Conservation (phyloP, 2,797 vertebrate species). For the Ceryle rudis region DNA sequence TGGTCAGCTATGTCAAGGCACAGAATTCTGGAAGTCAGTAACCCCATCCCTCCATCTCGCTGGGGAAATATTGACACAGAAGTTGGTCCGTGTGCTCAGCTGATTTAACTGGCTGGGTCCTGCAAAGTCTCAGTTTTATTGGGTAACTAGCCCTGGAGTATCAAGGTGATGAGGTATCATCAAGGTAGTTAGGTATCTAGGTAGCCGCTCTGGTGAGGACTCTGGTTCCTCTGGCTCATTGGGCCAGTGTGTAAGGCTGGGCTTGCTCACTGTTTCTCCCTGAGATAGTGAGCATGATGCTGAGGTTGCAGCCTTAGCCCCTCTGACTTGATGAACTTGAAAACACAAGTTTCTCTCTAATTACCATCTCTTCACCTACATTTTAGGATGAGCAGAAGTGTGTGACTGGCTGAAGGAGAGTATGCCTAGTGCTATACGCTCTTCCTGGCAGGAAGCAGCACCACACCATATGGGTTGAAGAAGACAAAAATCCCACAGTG, state of each 20-base stretch:
- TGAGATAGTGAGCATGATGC: background rate
- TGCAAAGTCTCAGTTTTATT: background rate
- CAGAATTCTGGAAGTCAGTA: background rate
- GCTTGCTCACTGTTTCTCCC: background rate
- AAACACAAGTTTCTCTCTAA: background rate
- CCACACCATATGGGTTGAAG: fast-evolving
- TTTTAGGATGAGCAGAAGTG: background rate
- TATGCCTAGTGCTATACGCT: background rate
- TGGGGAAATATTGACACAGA: background rate
- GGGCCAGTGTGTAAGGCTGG: background rate
- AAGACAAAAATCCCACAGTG: background rate
- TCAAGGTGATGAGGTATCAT: background rate
- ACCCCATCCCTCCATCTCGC: fast-evolving
- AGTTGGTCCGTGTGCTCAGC: fast-evolving
- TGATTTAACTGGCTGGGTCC: background rate
- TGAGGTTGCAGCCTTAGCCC: background rate
- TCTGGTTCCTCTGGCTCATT: background rate
- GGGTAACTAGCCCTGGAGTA: background rate
- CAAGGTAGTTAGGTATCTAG: background rate
- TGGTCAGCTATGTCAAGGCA: background rate
- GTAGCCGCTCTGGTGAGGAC: background rate
- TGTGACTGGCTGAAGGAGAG: background rate
- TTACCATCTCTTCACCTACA: background rate
- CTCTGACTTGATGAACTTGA: background rate
- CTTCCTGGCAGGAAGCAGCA: background rate